Base-by-base conservation (phyloP, 1,140 invertebrate genomes). In the Mycetomoellerius zeteki region DNA sequence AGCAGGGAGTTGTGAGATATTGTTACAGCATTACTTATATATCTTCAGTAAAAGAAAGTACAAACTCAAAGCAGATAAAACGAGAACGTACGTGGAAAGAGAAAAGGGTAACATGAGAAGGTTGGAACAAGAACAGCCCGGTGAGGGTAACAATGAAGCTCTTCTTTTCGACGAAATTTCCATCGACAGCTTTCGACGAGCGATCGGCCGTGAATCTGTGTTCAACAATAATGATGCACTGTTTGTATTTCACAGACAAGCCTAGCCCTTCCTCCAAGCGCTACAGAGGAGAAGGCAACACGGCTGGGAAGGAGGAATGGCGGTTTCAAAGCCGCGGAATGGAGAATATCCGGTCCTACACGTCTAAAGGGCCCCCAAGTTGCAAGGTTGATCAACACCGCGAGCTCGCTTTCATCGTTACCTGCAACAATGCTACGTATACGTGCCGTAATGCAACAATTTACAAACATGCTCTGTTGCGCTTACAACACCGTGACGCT, bases 201-300 rank as follows among this genome's bases (percentile, higher is more conserved):
- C 92, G 90, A 92, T 93, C 89, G 89, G 88, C 86, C 89, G 89
- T 91, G 88, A 93, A 92, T 92, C 88, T 87, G 89, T 85, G 81
- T 90, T 88, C 91, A 77, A 54, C 86, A 91, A 92, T 93, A 93
- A 93, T 91, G 91, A 93, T 90, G 88, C 88, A 88, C 85, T 87
- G 81, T 92, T 90, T 92, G 72, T 75, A 54, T 82, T 86, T 77
- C 67, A 30, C 72, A 69, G 50, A 50, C n/a, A 47, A 81, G 56
- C 56, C 19, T 73, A n/a, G 37, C 52, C 27, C 27, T 58, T 33
- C 19, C 65, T 27, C 3, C 58, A 4, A 8, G 27, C 71, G 82
- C 12, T 84, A 30, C 67, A 62, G 19, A 21, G 52, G 37, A 33
- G 56, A 33, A 77, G 30, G 33, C 5, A 78, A 37, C n/a, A 47